These are phyloP conservation scores for Galaxea fascicularis DNA, from an alignment of 92 coral and sea anemone species.

Conservation along the genomic window DNA sequence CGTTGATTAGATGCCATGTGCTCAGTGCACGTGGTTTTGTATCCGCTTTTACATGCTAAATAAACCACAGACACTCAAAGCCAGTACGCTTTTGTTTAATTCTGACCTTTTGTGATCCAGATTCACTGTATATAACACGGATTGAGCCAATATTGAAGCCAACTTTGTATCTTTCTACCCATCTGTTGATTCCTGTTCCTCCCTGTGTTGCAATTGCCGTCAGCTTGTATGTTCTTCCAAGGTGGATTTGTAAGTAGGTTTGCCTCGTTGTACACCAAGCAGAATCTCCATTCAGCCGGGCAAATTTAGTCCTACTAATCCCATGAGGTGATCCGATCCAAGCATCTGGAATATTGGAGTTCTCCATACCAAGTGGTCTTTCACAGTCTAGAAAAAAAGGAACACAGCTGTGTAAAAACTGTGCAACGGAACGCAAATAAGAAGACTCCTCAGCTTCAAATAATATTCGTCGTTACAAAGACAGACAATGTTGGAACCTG, in stretches of 20 bases:
- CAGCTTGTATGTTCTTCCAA: slow-evolving; percentile 35
- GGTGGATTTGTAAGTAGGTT: slow-evolving; percentile 48
- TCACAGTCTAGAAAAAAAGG: background rate
- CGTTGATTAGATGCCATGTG: no score
- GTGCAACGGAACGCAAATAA: background rate
- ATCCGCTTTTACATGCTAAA: no score
- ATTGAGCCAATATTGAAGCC: slow-evolving; percentile 40
- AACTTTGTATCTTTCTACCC: slow-evolving; percentile 50
- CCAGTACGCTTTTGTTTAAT: no score
- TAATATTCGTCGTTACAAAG: no score
- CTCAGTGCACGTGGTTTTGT: no score
- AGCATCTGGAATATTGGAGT: slow-evolving; percentile 9
- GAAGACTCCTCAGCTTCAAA: no score
- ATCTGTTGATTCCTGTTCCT: slow-evolving; percentile 23
- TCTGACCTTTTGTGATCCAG: slow-evolving; percentile 12
- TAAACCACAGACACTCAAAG: no score
- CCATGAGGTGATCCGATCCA: slow-evolving; percentile 36
- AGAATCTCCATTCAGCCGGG: slow-evolving; percentile 35
- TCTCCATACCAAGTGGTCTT: slow-evolving; percentile 51
- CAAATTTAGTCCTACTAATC: background rate
- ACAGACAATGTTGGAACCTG: no score
- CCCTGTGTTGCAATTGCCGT: slow-evolving; percentile 67
- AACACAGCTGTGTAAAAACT: background rate
- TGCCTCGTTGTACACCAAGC: slow-evolving; percentile 53
- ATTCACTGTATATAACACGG: slow-evolving; percentile 41